Evolutionary conservation across 2,888 invertebrate species (phyloP), one percentile per base, ranked within the genome.

Genomic region (Sclerodermus sp.): DNA sequence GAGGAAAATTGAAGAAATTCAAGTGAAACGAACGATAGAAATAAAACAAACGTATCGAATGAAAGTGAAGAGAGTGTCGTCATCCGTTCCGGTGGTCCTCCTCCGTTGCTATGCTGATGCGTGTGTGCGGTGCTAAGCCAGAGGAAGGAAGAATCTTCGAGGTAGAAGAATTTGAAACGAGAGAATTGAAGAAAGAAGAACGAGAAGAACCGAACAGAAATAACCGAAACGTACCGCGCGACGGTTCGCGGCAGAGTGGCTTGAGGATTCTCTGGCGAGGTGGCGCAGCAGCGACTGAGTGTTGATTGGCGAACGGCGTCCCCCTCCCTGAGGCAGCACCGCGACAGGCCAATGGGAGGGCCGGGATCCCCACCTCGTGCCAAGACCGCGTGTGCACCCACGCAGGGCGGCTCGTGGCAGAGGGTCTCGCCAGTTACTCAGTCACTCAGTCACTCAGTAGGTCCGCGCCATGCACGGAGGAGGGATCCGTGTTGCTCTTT

Each of bases 371-470:
- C 61, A 62, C 65, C 17, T 16, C 40, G 42, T 13, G 10, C 29
- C 8, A 12, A 38, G 55, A 66, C 65, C 72, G 70, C 71, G 71
- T 74, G 70, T 67, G 67, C 73, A 70, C 74, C 71, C 70, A 71
- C 71, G 71, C 71, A 68, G 59, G 69, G 58, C 60, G 62, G 64
- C 64, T 64, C 66, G 61, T 66, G 66, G 62, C 60, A 58, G 55
- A 55, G 55, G 61, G 57, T 63, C 55, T 23, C 23, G 23, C 17
- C 59, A 68, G 69, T 67, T 68, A 64, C 57, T 68, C 70, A 64
- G 66, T 70, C 70, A 68, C 68, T 73, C 71, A 70, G 71, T 68
- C 65, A 67, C 67, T 72, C 73, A 74, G 73, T 74, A 67, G 74
- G 74, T 71, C 71, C 71, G 74, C 73, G 75, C 74, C 74, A 70